phyloP scores from a whole-genome alignment of 1,140 invertebrate species.

The Chymomyza costata region DNA sequence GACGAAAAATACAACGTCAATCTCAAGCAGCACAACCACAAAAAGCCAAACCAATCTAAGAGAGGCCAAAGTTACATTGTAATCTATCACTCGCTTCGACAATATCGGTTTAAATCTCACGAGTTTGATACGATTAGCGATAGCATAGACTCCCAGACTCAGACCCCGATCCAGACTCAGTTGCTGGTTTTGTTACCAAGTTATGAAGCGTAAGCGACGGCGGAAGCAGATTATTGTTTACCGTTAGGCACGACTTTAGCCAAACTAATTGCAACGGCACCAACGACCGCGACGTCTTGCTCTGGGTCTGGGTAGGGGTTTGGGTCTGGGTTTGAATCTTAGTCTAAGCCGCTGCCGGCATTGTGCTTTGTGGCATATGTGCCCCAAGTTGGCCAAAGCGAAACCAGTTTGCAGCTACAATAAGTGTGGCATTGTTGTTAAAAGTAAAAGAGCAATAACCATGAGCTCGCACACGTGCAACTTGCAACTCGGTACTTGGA shows the following conservation, averaged over 20 bases:
- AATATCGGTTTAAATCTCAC: conserved; percentile 63
- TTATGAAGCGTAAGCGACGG: conserved; percentile 33
- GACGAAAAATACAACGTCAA: no score
- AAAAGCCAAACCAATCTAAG: background rate
- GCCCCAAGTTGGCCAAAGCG: no score
- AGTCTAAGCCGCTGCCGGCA: no score
- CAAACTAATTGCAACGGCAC: conserved; percentile 59
- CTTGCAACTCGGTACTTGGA: background rate
- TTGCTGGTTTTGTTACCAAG: no score
- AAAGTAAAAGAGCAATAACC: conserved; percentile 36
- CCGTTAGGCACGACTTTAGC: conserved; percentile 70
- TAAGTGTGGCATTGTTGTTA: conserved; percentile 31
- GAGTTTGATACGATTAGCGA: conserved; percentile 54
- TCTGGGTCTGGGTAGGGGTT: no score
- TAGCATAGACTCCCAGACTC: background rate
- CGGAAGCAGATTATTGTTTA: conserved; percentile 30
- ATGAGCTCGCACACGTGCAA: conserved; percentile 2
- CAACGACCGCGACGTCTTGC: background rate
- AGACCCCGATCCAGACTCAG: conserved; percentile 16
- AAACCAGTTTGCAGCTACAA: conserved; percentile 1
- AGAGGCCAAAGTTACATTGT: conserved; percentile 19
- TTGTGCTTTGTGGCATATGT: no score
- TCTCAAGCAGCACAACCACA: conserved; percentile 5
- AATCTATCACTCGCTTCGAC: conserved; percentile 62
- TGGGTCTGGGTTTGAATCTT: no score